phyloP scores from a whole-genome alignment of 2,888 invertebrate genomes.

The Microplitis manilae region DNA sequence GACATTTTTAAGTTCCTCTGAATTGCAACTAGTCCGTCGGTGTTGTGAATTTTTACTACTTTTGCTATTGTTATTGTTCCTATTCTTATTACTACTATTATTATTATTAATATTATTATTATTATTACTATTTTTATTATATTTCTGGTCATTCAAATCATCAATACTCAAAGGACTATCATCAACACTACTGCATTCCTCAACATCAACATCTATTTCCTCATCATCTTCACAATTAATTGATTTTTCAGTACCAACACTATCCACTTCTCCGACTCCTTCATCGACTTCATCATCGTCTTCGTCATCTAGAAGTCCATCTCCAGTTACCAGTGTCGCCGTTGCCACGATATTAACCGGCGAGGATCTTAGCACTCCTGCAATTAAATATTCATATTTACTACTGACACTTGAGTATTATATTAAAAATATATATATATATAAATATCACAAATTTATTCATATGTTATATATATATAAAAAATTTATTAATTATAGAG shows the following conservation, averaged over 20 bases:
- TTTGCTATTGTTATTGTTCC: constrained; percentile 49
- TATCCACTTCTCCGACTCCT: constrained; percentile 74
- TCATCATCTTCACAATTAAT: constrained; percentile 72
- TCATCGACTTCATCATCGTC: constrained; percentile 75
- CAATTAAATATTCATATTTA: constrained; percentile 31
- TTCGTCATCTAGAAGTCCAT: constrained; percentile 70
- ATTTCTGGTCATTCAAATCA: constrained; percentile 55
- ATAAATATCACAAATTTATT: neutral
- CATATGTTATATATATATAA: neutral
- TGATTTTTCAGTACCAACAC: constrained; percentile 61
- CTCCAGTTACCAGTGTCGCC: constrained; percentile 72
- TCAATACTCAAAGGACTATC: constrained; percentile 65
- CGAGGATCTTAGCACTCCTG: constrained; percentile 61
- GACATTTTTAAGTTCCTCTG: constrained; percentile 77
- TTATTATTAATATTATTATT: constrained; percentile 69
- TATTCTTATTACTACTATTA: constrained; percentile 68
- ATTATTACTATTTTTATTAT: constrained; percentile 47
- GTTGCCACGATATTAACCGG: constrained; percentile 69
- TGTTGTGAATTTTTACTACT: constrained; percentile 56
- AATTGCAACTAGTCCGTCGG: constrained; percentile 75
- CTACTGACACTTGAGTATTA: neutral
- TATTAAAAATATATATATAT: neutral
- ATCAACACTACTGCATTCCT: constrained; percentile 76
- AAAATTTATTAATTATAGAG: neutral
- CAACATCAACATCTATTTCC: constrained; percentile 76